Percentiles rank a stretch among this genome's conserved stretches.
phyloP scores from a whole-genome alignment of 2,797 vertebrate genomes.

The Malurus splendens region DNA sequence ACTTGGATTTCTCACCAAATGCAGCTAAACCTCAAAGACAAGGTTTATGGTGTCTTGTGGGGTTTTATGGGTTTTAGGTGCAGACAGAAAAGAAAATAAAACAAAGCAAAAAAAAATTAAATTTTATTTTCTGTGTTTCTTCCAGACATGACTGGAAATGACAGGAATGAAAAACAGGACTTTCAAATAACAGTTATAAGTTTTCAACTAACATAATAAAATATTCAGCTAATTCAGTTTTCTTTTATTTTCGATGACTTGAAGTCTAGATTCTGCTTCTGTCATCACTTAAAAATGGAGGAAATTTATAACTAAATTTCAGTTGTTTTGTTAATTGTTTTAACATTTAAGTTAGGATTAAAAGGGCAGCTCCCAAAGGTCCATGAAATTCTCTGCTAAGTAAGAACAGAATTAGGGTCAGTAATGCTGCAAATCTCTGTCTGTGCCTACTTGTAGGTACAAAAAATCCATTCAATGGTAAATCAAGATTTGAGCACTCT shows the following conservation, averaged over 20 bases:
- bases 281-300: background rate
- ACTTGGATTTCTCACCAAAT: background rate
- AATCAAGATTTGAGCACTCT: background rate
- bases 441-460: background rate
- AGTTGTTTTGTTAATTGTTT: background rate
- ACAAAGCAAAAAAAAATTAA: background rate
- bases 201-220: background rate
- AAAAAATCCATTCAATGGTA: background rate
- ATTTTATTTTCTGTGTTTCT: background rate
- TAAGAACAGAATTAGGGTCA: background rate
- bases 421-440: background rate
- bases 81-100: background rate
- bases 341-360: background rate
- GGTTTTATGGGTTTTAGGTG: background rate
- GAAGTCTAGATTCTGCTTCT: background rate
- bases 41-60: background rate
- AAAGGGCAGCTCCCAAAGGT: background rate
- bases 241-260: background rate
- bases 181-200: background rate
- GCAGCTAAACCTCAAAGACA: background rate
- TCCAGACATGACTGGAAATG: background rate
- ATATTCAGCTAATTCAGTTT: slow-evolving; percentile 23
- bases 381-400: background rate
- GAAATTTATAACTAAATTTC: background rate
- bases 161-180: background rate